Conservation (phyloP, 2,797 vertebrate species). For the Hafferia zeledoni region DNA sequence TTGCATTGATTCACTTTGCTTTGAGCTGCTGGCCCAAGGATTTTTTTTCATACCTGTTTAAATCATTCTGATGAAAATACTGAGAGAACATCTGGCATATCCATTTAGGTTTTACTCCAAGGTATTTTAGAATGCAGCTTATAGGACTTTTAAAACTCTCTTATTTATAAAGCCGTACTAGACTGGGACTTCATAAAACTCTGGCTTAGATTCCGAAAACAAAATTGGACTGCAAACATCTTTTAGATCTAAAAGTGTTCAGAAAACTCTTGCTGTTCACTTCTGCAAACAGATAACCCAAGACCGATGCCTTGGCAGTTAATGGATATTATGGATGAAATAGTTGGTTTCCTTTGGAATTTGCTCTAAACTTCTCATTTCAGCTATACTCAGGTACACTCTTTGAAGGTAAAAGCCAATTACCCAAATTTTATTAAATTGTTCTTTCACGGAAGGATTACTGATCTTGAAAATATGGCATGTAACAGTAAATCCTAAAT, state of each 20-base stretch:
- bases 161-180: not conserved
- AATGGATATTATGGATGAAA: accelerated
- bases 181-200: not conserved
- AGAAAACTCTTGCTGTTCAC: not conserved
- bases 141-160: not conserved
- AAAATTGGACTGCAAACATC: not conserved
- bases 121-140: not conserved
- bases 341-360: not conserved
- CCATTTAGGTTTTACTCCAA: not conserved
- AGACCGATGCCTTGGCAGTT: not conserved
- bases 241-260: not conserved
- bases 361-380: not conserved
- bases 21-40: not conserved
- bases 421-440: not conserved
- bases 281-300: not conserved
- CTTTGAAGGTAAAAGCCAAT: not conserved
- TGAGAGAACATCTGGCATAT: not conserved
- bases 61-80: not conserved
- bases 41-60: not conserved
- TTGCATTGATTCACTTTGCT: not conserved
- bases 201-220: not conserved
- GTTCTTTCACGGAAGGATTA: not conserved
- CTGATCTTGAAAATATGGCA: not conserved
- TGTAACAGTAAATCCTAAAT: not conserved
- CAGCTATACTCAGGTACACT: not conserved